These are phyloP conservation scores for Cephus pulcher DNA, from an alignment of 2,888 invertebrate species.

Conservation along the genomic window DNA sequence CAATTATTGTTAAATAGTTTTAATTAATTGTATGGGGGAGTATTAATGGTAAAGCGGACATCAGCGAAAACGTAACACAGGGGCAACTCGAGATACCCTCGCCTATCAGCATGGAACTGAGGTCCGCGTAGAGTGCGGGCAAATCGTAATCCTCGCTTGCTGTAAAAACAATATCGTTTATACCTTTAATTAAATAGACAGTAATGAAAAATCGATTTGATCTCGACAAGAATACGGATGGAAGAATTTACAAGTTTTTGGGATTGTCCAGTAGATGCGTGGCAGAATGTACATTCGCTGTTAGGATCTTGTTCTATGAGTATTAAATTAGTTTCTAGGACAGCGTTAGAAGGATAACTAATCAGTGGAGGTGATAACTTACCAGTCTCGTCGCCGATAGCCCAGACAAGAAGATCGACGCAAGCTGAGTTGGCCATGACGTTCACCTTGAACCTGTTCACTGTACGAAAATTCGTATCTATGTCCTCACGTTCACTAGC, in stretches of 20 bases:
- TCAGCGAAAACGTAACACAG: constrained; percentile 28
- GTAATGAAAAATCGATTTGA: background rate
- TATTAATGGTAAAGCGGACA: background rate
- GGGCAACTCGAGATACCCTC: constrained; percentile 58
- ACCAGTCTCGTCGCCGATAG: constrained; percentile 97
- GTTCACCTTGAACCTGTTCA: constrained; percentile 93
- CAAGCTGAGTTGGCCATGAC: constrained; percentile 98
- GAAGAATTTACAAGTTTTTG: background rate
- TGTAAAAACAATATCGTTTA: constrained; percentile 50
- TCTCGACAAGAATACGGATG: background rate
- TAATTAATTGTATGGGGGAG: constrained; percentile 3
- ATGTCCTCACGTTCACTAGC: constrained; percentile 85
- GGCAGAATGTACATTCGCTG: background rate
- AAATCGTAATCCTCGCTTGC: constrained; percentile 63
- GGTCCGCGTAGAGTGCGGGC: constrained; percentile 60
- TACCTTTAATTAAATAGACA: background rate
- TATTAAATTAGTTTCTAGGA: background rate
- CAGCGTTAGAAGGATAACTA: background rate
- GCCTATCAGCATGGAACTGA: constrained; percentile 64
- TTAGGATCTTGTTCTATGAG: background rate
- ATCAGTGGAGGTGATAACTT: constrained; percentile 40
- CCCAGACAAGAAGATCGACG: constrained; percentile 97
- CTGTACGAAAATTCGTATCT: constrained; percentile 82
- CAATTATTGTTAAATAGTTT: background rate
- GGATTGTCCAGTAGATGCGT: background rate